These are phyloP conservation scores for Nasalis larvatus DNA, from an alignment of 2,113 vertebrate genomes.

Conservation along the genomic window DNA sequence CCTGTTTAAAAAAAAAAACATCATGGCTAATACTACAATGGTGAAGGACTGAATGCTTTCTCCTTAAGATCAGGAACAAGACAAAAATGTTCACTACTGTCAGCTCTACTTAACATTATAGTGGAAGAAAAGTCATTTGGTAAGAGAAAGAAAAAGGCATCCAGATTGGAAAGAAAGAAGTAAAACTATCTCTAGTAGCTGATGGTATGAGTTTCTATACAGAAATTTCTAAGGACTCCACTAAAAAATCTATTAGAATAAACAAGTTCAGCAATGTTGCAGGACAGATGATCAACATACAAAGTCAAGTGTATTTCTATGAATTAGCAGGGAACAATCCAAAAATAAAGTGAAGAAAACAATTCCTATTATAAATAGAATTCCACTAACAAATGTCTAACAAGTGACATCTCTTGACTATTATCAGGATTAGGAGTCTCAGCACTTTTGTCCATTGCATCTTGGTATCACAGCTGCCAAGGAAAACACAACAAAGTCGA, in stretches of 20 bases:
- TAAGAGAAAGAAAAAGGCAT: not conserved
- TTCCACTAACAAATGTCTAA: not conserved
- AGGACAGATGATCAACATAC: not conserved
- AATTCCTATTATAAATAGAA: not conserved
- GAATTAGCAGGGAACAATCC: not conserved
- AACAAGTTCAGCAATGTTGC: not conserved
- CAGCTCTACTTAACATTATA: not conserved
- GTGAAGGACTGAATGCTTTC: not conserved
- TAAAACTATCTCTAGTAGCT: not conserved
- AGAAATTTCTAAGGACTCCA: not conserved
- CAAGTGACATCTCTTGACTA: not conserved
- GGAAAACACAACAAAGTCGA: not conserved
- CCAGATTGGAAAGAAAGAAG: not conserved
- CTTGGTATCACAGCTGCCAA: not conserved
- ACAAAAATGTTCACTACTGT: not conserved
- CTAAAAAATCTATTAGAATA: not conserved
- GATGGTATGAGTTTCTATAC: not conserved
- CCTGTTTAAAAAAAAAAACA: not conserved
- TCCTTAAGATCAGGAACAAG: not conserved
- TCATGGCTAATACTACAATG: not conserved
- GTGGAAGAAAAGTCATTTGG: not conserved
- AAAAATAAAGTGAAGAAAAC: not conserved
- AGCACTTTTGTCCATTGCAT: not conserved
- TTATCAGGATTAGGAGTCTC: not conserved
- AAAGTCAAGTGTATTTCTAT: not conserved